A percentile compares a stretch with the other conserved stretches of the same genome.
Evolutionary conservation across 2,888 invertebrate species (phyloP).

Genomic region (Priocnemis perturbator): DNA sequence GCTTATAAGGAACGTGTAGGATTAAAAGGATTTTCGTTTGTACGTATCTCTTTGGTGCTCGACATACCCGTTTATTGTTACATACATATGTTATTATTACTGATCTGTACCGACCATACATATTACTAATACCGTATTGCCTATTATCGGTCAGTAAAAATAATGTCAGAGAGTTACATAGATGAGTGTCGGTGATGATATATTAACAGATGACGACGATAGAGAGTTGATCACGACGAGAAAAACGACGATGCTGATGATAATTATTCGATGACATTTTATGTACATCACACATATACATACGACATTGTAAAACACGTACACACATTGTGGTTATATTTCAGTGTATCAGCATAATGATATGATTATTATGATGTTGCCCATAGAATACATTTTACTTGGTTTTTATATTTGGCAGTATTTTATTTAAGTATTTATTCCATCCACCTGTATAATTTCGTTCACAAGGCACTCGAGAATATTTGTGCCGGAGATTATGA

Average conservation of each 20-base stretch:
- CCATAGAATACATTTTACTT: conserved; percentile 75
- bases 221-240: no score
- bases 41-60: conserved; percentile 72
- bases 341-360: conserved; percentile 74
- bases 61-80: conserved; percentile 69
- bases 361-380: conserved; percentile 73
- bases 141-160: conserved; percentile 68
- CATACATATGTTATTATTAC: conserved; percentile 60
- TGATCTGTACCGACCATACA: conserved; percentile 64
- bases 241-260: conserved; percentile 40
- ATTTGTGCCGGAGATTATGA: no score
- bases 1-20: conserved; percentile 28
- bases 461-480: background rate
- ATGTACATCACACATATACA: conserved; percentile 66
- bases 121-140: conserved; percentile 56
- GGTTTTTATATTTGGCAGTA: conserved; percentile 72
- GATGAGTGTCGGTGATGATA: conserved; percentile 45
- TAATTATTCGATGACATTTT: conserved; percentile 68
- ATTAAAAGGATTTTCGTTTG: conserved; percentile 32
- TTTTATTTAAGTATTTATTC: conserved; percentile 57
- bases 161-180: conserved; percentile 57
- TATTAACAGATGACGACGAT: no score
- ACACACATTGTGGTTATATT: conserved; percentile 70
- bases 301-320: conserved; percentile 61
- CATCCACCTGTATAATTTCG: conserved; percentile 15